Percentiles rank a stretch among this genome's conserved stretches.
phyloP scores from a whole-genome alignment of 1,140 invertebrate species.

The Drosophila ohnishii region DNA sequence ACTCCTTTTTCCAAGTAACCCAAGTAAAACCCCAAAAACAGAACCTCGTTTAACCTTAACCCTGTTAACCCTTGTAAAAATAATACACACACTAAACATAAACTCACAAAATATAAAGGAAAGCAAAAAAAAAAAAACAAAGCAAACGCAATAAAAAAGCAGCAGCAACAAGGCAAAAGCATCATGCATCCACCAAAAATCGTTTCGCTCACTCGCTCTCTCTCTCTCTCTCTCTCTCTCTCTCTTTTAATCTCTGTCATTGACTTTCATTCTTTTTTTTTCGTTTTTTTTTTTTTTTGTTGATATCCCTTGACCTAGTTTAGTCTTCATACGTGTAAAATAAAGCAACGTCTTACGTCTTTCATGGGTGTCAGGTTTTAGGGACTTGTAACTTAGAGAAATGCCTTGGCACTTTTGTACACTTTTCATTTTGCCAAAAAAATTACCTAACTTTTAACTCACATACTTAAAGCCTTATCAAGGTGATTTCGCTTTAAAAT shows the following conservation, averaged over 20 bases:
- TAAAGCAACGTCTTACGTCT: neutral
- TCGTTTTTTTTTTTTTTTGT: no score
- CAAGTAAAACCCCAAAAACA: conserved; percentile 11
- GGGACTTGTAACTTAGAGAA: neutral
- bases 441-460: no score
- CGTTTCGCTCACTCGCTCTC: no score
- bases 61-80: conserved; percentile 32
- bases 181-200: conserved; percentile 11
- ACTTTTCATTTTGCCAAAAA: neutral
- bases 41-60: conserved; percentile 9
- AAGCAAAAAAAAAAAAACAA: conserved; percentile 1
- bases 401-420: neutral
- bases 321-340: neutral
- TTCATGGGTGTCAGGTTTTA: neutral
- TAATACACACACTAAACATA: conserved; percentile 17
- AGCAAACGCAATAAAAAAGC: conserved; percentile 3
- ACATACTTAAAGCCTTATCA: no score
- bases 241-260: neutral
- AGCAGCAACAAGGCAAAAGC: conserved; percentile 29
- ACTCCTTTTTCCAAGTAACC: conserved; percentile 8
- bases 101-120: neutral
- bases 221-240: neutral
- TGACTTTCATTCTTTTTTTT: no score
- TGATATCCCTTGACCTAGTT: conserved; percentile 11
- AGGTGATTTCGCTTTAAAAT: neutral